Base-by-base conservation (phyloP, 2,113 vertebrate genomes). In the Manacus vitellinus region DNA sequence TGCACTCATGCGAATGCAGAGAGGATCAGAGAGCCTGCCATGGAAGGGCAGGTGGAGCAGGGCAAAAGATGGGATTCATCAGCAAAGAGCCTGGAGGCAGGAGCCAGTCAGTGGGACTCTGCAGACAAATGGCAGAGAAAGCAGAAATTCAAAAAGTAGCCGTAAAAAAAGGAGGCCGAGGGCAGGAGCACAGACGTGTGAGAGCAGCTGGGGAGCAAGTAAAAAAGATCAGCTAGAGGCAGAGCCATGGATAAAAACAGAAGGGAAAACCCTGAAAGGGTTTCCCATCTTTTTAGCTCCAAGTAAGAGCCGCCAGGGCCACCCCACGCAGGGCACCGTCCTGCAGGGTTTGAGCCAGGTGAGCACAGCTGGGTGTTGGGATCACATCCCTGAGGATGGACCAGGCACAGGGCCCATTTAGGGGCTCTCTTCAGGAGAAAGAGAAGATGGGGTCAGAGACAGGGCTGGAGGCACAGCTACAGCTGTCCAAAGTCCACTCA, bases 1-100 rank as follows among this genome's bases (percentile, higher is more conserved):
- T 19, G 94, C 85, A 56, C 65, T 95, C 95, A 94, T 77, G 92
- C 75, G 37, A 94, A 93, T 95, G 93, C 78, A 90, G 90, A 96
- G 67, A 67, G 92, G 95, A 92, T 94, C 88, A 93, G 92, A 88
- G 71, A 90, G 91, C 79, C 88, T 92, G 91, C 51, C 18, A 3
- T 65, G 85, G 67, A 76, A 80, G 33, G 85, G 88, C 95, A 94
- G 95, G 95, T 95, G 95, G 94, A 96, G 78, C 63, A 66, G 75
- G 44, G 81, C 39, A 35, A 82, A 68, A 22, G 55, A 92, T 35
- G 67, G 62, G 78, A 93, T 85, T 90, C 77, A 95, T 84, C 81
- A 68, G 89, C 67, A 85, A 79, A 82, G 78, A 90, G 94, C 94
- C 94, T 43, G 71, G 61, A 92, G 90, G 93, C 95, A 96, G 65